phyloP scores from a whole-genome alignment of 1,140 invertebrate species.

The Eumeta japonica region DNA sequence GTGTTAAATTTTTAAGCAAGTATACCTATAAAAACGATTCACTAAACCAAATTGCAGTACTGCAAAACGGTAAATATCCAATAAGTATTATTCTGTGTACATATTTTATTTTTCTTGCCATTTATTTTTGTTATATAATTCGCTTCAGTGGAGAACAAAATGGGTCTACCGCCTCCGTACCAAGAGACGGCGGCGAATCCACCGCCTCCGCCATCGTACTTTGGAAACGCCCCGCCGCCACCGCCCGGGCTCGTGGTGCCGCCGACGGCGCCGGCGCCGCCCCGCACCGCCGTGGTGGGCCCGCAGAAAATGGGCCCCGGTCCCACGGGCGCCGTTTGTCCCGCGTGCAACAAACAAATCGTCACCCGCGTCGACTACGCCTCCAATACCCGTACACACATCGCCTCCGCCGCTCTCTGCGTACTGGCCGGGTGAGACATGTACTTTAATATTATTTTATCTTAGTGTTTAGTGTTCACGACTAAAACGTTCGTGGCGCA shows the following conservation, averaged over 20 bases:
- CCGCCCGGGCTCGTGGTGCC: slow-evolving; percentile 18
- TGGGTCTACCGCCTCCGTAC: slow-evolving; percentile 44
- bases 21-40: too few relatives aligned
- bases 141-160: slow-evolving; percentile 52
- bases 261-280: slow-evolving; percentile 18
- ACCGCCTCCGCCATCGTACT: slow-evolving; percentile 42
- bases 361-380: slow-evolving; percentile 42
- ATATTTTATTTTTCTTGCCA: too few relatives aligned
- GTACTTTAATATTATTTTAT: slow-evolving; percentile 11
- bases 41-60: too few relatives aligned
- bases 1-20: too few relatives aligned
- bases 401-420: slow-evolving; percentile 42
- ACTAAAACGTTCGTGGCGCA: neutral
- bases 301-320: slow-evolving; percentile 36
- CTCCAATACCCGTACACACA: slow-evolving; percentile 41
- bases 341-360: slow-evolving; percentile 35
- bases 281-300: slow-evolving; percentile 5
- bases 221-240: slow-evolving; percentile 33
- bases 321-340: slow-evolving; percentile 38
- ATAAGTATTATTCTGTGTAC: too few relatives aligned
- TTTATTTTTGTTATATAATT: too few relatives aligned
- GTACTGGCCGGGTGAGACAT: slow-evolving; percentile 40
- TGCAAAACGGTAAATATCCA: too few relatives aligned
- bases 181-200: slow-evolving; percentile 32
- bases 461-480: neutral